Conservation (phyloP, 2,888 invertebrate species). For the Hymenopus coronatus region DNA sequence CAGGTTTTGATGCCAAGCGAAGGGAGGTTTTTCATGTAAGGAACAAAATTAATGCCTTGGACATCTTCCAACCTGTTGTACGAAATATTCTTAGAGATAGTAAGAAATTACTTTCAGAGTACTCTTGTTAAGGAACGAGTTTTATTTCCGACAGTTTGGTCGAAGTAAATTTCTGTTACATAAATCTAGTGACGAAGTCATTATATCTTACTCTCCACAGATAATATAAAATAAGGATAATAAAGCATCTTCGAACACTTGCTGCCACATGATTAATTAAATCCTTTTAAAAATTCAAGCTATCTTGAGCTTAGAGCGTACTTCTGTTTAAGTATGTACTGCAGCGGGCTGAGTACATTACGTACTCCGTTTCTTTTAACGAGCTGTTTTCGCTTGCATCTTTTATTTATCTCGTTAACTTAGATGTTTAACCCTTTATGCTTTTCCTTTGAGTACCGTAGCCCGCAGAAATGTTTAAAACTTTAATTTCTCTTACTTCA, state of each 20-base stretch:
- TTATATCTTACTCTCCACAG: not conserved
- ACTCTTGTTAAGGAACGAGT: not conserved
- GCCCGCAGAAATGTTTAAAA: no score
- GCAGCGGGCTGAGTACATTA: no score
- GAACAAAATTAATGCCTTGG: not conserved
- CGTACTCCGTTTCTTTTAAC: no score
- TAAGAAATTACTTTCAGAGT: not conserved
- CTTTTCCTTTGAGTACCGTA: no score
- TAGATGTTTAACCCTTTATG: no score
- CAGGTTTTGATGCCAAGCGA: not conserved
- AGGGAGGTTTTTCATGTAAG: not conserved
- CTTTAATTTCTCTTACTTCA: no score
- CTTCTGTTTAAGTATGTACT: not conserved
- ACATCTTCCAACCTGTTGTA: not conserved
- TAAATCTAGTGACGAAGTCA: not conserved
- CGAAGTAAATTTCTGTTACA: not conserved
- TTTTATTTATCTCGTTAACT: no score
- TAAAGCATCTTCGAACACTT: not conserved
- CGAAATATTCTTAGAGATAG: not conserved
- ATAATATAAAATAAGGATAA: no score
- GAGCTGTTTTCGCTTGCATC: no score
- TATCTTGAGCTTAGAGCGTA: not conserved
- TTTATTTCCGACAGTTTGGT: not conserved
- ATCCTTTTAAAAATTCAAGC: not conserved
- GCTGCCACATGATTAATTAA: not conserved